Evolutionary conservation across 2,888 invertebrate genomes (phyloP).

Genomic region (Corbicula japonica): DNA sequence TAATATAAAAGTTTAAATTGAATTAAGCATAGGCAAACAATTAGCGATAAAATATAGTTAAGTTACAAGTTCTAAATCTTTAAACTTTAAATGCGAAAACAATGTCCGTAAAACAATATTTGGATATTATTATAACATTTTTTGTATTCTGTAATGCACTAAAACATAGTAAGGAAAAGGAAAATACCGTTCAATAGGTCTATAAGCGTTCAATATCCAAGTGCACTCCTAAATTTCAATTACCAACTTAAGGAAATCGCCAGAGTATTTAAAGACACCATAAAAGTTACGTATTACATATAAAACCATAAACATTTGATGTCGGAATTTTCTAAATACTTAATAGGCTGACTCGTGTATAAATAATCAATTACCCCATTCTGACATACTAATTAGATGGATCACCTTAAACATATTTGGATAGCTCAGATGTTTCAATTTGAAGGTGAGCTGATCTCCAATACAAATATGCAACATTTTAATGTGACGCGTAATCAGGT

Average conservation of each 20-base stretch:
- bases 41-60: too few relatives aligned
- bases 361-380: slow-evolving; percentile 37
- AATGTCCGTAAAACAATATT: neutral
- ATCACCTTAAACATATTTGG: slow-evolving; percentile 6
- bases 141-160: neutral
- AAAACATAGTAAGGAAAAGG: neutral
- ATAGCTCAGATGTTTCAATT: slow-evolving; percentile 6
- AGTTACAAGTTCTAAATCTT: too few relatives aligned
- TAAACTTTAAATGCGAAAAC: neutral
- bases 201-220: neutral
- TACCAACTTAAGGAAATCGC: too few relatives aligned
- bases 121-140: neutral
- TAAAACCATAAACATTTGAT: neutral
- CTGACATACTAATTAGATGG: slow-evolving; percentile 34
- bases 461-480: too few relatives aligned
- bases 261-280: too few relatives aligned
- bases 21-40: too few relatives aligned
- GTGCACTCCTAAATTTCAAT: neutral
- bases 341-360: slow-evolving; percentile 10
- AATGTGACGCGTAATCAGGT: too few relatives aligned
- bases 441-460: too few relatives aligned
- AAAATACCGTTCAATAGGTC: neutral
- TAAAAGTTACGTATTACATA: neutral
- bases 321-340: slow-evolving; percentile 28
- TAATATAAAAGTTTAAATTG: too few relatives aligned